Conservation (phyloP, 2,888 invertebrate genomes). For the Lithophane leautieri region DNA sequence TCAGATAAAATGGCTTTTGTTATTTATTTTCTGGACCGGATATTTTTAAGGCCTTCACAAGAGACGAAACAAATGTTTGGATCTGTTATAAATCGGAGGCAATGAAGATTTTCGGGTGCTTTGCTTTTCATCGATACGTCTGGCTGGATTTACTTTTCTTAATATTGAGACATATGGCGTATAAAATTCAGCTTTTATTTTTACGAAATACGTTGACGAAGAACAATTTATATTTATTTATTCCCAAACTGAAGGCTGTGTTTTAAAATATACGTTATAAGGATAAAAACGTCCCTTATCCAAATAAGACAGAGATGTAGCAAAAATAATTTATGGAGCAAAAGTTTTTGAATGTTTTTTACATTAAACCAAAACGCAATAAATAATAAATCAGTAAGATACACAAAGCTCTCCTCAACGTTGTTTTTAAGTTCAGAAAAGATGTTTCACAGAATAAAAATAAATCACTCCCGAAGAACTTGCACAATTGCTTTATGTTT, state of each 20-base stretch:
- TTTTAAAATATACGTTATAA: conserved; percentile 42
- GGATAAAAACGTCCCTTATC: conserved; percentile 42
- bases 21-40: conserved; percentile 85
- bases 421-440: conserved; percentile 81
- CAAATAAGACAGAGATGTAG: conserved; percentile 47
- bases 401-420: conserved; percentile 75
- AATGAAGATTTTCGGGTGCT: conserved; percentile 57
- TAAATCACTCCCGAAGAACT: conserved; percentile 82
- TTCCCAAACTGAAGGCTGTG: conserved; percentile 5
- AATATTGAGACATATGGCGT: conserved; percentile 42
- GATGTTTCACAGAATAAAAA: conserved; percentile 81
- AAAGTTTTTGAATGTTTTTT: conserved; percentile 73
- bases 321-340: conserved; percentile 66
- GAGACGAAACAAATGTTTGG: conserved; percentile 75
- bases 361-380: conserved; percentile 74
- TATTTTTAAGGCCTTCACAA: conserved; percentile 80
- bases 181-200: conserved; percentile 25
- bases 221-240: conserved; percentile 28
- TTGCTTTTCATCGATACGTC: conserved; percentile 56
- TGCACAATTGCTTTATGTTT: conserved; percentile 85
- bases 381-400: conserved; percentile 79
- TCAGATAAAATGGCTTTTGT: conserved; percentile 87
- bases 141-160: conserved; percentile 30
- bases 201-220: conserved; percentile 3
- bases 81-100: conserved; percentile 61